Conservation (phyloP, 2,888 invertebrate genomes). For the Catocala fraxini region DNA sequence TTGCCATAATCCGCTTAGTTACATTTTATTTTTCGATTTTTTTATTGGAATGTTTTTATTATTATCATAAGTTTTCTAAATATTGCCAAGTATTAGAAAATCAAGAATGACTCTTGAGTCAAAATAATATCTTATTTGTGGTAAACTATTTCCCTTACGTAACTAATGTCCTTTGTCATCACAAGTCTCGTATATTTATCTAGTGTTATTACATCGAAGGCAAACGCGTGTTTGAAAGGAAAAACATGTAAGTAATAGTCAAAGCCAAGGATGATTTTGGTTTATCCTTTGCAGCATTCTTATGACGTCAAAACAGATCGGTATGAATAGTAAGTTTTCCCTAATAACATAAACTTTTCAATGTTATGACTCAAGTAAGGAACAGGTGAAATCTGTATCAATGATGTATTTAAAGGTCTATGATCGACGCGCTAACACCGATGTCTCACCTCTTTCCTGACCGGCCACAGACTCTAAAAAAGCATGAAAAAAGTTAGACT, state of each 20-base stretch:
- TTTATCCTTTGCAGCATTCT: conserved; percentile 5
- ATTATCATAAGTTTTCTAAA: neutral
- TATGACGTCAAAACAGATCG: conserved; percentile 11
- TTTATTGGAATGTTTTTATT: too few relatives aligned
- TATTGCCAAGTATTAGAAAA: neutral
- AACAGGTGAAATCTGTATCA: conserved; percentile 63
- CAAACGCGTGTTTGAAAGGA: conserved; percentile 20
- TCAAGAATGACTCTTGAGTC: neutral
- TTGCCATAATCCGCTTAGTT: too few relatives aligned
- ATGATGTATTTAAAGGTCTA: conserved; percentile 58
- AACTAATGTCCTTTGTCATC: neutral
- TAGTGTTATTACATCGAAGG: conserved; percentile 2
- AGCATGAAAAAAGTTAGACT: conserved; percentile 83
- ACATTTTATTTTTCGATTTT: too few relatives aligned
- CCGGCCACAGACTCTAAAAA: conserved; percentile 87
- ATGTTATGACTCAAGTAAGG: conserved; percentile 47
- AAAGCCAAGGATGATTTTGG: neutral
- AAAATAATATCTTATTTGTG: conserved; percentile 2
- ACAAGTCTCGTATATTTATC: neutral
- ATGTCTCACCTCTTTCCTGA: conserved; percentile 87
- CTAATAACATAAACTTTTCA: conserved; percentile 3
- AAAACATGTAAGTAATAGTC: neutral
- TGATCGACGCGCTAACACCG: conserved; percentile 78
- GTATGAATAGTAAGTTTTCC: conserved; percentile 10
- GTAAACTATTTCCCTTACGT: neutral